phyloP scores from a whole-genome alignment of 2,113 vertebrate genomes.

The Embiotoca jacksoni region DNA sequence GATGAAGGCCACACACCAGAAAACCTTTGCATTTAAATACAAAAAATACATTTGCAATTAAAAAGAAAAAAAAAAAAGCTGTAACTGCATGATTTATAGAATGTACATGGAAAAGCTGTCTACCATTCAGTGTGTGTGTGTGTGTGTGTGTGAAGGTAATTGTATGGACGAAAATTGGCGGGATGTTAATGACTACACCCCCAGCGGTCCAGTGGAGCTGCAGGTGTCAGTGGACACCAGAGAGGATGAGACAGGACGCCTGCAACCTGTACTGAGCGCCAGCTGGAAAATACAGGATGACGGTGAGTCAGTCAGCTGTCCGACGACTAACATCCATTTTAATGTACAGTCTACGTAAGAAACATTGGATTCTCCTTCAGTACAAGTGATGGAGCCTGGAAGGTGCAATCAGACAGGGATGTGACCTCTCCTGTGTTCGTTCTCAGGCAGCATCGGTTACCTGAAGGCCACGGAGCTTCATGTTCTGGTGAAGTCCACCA shows the following conservation, averaged over 20 bases:
- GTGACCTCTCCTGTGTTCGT: background rate
- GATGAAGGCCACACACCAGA: too few relatives aligned
- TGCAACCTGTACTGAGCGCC: constrained; percentile 73
- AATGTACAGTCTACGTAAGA: too few relatives aligned
- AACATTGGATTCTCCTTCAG: too few relatives aligned
- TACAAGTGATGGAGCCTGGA: too few relatives aligned
- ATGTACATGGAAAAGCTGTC: background rate
- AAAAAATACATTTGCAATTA: too few relatives aligned
- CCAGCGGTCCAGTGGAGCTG: constrained; percentile 68
- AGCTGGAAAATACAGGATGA: constrained; percentile 79
- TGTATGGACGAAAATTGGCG: constrained; percentile 72
- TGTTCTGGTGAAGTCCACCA: constrained; percentile 64
- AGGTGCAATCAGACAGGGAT: too few relatives aligned
- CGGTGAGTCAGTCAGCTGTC: constrained; percentile 58
- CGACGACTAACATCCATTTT: background rate
- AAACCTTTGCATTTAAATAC: too few relatives aligned
- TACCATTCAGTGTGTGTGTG: background rate
- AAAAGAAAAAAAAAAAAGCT: too few relatives aligned
- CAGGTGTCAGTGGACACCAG: constrained; percentile 32
- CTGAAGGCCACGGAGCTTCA: constrained; percentile 78
- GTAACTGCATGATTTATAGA: too few relatives aligned
- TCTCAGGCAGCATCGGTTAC: constrained; percentile 66
- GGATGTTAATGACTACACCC: constrained; percentile 48
- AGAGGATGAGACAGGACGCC: constrained; percentile 49
- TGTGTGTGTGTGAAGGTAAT: constrained; percentile 60